Evolutionary conservation across 2,113 vertebrate species (phyloP).

Genomic region (Xyliphius kryptos): DNA sequence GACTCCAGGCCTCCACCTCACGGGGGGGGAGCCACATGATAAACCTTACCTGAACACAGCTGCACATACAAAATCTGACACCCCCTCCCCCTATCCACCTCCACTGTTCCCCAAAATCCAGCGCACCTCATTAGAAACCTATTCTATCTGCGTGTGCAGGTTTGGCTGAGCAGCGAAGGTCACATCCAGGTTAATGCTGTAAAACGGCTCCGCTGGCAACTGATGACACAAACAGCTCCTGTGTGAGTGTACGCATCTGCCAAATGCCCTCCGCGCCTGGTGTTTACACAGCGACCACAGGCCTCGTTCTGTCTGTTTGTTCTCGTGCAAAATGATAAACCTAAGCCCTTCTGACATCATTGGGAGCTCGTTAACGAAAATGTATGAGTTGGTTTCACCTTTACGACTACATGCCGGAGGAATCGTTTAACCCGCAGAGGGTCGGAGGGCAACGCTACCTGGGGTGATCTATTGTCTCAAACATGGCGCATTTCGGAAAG

Average conservation of each 20-base stretch:
- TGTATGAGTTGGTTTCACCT: not conserved
- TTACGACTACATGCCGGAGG: not conserved
- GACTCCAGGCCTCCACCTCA: too few species aligned
- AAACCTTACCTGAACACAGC: too few species aligned
- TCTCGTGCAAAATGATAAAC: conserved; percentile 31
- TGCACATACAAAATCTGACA: too few species aligned
- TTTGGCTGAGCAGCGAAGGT: not conserved
- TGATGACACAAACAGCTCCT: conserved; percentile 17
- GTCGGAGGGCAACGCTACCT: too few species aligned
- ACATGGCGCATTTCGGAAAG: too few species aligned
- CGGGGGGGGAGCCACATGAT: too few species aligned
- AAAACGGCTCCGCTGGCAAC: not conserved
- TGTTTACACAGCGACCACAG: conserved; percentile 22
- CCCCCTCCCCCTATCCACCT: too few species aligned
- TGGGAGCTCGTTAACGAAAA: conserved; percentile 3
- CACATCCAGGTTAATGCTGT: conserved; percentile 14
- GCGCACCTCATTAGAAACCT: not conserved
- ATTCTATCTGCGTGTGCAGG: not conserved
- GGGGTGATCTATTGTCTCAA: too few species aligned
- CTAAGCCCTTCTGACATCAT: conserved; percentile 28
- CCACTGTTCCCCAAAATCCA: too few species aligned
- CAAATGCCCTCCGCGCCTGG: not conserved
- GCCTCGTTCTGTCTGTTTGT: conserved; percentile 24
- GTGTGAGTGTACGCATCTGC: conserved; percentile 11
- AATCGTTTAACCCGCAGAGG: not conserved